These are phyloP conservation scores for Dermolepida albohirtum DNA, from an alignment of 2,888 invertebrate genomes.

Conservation along the genomic window DNA sequence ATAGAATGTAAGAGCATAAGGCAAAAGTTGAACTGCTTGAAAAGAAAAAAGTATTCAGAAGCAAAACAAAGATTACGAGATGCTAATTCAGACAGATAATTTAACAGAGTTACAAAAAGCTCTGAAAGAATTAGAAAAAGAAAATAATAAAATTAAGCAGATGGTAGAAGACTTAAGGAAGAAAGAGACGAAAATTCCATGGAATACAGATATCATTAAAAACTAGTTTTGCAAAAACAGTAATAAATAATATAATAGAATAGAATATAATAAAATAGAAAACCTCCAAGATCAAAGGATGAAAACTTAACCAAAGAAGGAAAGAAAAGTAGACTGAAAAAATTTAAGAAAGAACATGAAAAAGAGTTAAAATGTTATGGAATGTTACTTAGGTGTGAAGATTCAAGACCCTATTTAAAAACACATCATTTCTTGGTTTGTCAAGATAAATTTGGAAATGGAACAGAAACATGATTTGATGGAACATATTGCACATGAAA, in stretches of 20 bases:
- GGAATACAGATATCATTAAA: conserved; percentile 99
- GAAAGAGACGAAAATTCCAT: conserved; percentile 84
- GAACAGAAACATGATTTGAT: conserved; percentile 96
- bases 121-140: conserved; percentile 74
- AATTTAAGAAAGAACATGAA: conserved; percentile 93
- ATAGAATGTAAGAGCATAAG: conserved; percentile 85
- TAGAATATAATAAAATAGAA: no score
- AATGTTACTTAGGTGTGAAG: conserved; percentile 90
- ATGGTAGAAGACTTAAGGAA: conserved; percentile 82
- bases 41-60: conserved; percentile 74
- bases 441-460: conserved; percentile 96
- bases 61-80: conserved; percentile 75
- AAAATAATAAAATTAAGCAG: conserved; percentile 73
- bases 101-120: conserved; percentile 66
- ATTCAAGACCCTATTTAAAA: conserved; percentile 87
- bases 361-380: conserved; percentile 90
- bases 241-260: no score
- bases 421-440: conserved; percentile 87
- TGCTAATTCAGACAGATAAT: conserved; percentile 64
- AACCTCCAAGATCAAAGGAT: conserved; percentile 70
- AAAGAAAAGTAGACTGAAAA: conserved; percentile 82
- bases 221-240: conserved; percentile 96
- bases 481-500: conserved; percentile 97
- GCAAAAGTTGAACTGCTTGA: conserved; percentile 76
- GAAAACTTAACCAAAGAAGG: conserved; percentile 89